phyloP scores from a whole-genome alignment of 1,140 invertebrate species.

The Drosophila bifasciata region DNA sequence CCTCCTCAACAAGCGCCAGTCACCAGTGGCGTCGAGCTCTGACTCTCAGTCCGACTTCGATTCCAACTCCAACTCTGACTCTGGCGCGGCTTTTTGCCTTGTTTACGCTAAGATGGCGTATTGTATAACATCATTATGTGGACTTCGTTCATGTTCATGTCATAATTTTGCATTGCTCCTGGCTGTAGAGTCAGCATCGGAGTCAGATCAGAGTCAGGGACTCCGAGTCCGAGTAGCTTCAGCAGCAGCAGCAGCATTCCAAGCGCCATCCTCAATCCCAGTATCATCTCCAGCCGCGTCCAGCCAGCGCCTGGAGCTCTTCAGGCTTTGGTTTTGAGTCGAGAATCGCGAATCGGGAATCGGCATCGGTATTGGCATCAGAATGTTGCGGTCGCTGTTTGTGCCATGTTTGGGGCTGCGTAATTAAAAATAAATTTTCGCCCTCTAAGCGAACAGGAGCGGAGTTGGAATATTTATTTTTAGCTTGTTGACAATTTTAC shows the following conservation, averaged over 20 bases:
- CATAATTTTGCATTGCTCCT: conserved; percentile 76
- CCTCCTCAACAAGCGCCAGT: conserved; percentile 44
- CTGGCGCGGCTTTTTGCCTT: conserved; percentile 70
- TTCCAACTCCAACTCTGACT: conserved; percentile 3
- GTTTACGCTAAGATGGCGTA: conserved; percentile 81
- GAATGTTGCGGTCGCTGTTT: conserved; percentile 75
- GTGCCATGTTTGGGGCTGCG: conserved; percentile 78
- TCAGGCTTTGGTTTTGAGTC: conserved; percentile 24
- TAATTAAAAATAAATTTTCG: conserved; percentile 83
- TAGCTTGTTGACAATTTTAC: too few species aligned
- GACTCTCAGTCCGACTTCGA: neutral
- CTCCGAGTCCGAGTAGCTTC: neutral
- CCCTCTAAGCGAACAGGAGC: conserved; percentile 50
- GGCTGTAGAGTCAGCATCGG: conserved; percentile 41
- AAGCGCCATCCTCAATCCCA: conserved; percentile 54
- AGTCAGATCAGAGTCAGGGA: neutral
- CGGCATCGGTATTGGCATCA: conserved; percentile 52
- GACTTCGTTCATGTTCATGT: conserved; percentile 83
- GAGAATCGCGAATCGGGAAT: conserved; percentile 26
- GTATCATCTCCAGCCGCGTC: conserved; percentile 66
- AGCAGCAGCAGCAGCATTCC: conserved; percentile 52
- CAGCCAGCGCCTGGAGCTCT: conserved; percentile 9
- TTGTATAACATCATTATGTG: conserved; percentile 84
- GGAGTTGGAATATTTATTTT: too few species aligned
- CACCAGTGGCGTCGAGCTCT: conserved; percentile 7